phyloP scores from a whole-genome alignment of 2,888 invertebrate species.

The Didymodactylos carnosus region DNA sequence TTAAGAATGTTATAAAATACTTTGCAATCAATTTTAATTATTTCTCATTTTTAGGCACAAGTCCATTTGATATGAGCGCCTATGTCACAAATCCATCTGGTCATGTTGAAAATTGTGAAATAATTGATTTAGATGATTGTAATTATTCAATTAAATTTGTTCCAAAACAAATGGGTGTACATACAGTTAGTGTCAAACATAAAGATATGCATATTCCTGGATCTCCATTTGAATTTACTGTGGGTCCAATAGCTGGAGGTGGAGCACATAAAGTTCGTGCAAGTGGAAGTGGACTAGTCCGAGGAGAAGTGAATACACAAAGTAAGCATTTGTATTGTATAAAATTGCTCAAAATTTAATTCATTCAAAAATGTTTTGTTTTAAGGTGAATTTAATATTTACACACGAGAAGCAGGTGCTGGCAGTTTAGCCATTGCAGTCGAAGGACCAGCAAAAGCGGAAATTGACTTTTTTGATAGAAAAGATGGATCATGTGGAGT shows the following conservation, averaged over 20 bases:
- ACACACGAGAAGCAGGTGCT: conserved; percentile 89
- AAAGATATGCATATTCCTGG: conserved; percentile 91
- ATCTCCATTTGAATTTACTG: conserved; percentile 70
- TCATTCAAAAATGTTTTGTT: no score
- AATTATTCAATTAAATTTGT: conserved; percentile 32
- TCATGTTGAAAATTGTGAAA: conserved; percentile 76
- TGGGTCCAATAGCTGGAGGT: conserved; percentile 71
- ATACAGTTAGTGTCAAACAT: conserved; percentile 88
- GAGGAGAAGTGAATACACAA: conserved; percentile 58
- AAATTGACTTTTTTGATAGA: conserved; percentile 78
- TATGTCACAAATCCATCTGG: conserved; percentile 82
- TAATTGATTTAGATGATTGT: conserved; percentile 36
- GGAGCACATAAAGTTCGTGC: conserved; percentile 89
- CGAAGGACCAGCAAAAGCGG: conserved; percentile 87
- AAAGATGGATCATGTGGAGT: conserved; percentile 89
- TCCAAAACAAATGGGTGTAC: conserved; percentile 72
- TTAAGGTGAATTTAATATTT: conserved; percentile 53
- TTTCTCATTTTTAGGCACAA: conserved; percentile 45
- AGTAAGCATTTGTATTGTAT: background rate
- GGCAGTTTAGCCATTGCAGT: conserved; percentile 78
- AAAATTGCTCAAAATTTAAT: background rate
- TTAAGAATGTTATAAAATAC: no score
- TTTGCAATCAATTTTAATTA: background rate
- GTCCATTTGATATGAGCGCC: conserved; percentile 73
- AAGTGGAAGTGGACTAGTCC: conserved; percentile 78